A percentile compares a stretch with the other conserved stretches of the same genome.
Conservation (phyloP, 1,140 invertebrate genomes). For the Agrypnia vestita region DNA sequence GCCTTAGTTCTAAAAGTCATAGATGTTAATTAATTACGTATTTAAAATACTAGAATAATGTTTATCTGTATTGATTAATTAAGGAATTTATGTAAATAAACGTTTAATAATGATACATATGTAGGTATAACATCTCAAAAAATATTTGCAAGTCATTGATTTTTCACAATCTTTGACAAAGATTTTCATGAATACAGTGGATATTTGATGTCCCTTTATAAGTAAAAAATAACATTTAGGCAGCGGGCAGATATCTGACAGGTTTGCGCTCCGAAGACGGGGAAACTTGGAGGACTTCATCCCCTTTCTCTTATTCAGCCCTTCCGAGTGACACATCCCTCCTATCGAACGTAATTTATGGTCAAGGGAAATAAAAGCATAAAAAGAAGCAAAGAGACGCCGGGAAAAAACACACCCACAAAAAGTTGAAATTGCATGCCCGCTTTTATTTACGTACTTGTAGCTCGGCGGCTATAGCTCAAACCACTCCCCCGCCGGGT, state of each 20-base stretch:
- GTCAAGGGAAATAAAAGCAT: conserved; percentile 61
- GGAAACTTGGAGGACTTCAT: conserved; percentile 56
- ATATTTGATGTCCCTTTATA: too few relatives aligned
- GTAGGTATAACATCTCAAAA: too few relatives aligned
- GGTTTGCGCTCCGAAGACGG: conserved; percentile 1
- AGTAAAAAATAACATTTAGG: too few relatives aligned
- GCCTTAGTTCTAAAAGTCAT: too few relatives aligned
- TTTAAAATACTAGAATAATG: too few relatives aligned
- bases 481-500: conserved; percentile 39
- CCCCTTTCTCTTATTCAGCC: conserved; percentile 57
- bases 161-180: too few relatives aligned
- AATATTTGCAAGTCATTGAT: too few relatives aligned
- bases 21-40: too few relatives aligned
- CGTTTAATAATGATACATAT: too few relatives aligned
- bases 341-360: conserved; percentile 61
- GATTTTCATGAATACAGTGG: too few relatives aligned
- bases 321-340: conserved; percentile 61
- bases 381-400: conserved; percentile 58
- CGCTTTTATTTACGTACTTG: conserved; percentile 52
- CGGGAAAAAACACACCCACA: conserved; percentile 57
- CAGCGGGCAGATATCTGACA: not conserved
- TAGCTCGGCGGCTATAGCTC: conserved; percentile 2
- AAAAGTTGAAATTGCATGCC: conserved; percentile 56
- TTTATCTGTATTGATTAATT: too few relatives aligned
- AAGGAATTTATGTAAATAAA: too few relatives aligned